Evolutionary conservation across 2,888 invertebrate species (phyloP).

Genomic region (Eupeodes latifasciatus): DNA sequence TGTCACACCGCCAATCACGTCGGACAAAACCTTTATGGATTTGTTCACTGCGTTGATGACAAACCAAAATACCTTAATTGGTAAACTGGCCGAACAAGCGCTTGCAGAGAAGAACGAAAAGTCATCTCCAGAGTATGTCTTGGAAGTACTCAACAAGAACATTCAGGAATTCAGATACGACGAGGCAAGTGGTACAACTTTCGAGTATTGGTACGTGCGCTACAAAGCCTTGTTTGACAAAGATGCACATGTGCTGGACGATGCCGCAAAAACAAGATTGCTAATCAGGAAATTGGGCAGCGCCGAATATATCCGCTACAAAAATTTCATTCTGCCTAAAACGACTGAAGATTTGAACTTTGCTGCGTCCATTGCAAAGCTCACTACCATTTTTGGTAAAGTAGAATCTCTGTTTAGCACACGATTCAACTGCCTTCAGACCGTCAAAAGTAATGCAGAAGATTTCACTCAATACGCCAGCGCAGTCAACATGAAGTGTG

Average conservation of each 20-base stretch:
- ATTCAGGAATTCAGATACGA: no score
- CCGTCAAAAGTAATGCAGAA: neutral
- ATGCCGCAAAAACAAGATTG: neutral
- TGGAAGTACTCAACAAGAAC: no score
- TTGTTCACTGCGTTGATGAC: no score
- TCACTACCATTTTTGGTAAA: neutral
- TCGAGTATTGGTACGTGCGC: no score
- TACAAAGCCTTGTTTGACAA: neutral
- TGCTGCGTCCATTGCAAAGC: neutral
- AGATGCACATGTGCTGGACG: neutral
- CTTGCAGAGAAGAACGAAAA: no score
- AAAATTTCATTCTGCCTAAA: neutral
- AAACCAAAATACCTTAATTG: no score
- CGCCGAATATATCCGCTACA: conserved; percentile 1
- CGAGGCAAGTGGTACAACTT: no score
- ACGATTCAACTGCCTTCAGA: neutral
- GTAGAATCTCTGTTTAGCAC: neutral
- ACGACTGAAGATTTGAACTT: neutral
- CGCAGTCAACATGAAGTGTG: neutral
- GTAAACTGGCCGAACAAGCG: no score
- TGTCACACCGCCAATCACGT: no score
- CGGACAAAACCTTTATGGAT: no score
- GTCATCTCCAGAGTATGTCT: no score
- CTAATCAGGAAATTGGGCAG: neutral
- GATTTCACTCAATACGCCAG: neutral